These are phyloP conservation scores for Mesoclemmys tuberculata DNA, from an alignment of 2,113 vertebrate genomes.

Conservation along the genomic window DNA sequence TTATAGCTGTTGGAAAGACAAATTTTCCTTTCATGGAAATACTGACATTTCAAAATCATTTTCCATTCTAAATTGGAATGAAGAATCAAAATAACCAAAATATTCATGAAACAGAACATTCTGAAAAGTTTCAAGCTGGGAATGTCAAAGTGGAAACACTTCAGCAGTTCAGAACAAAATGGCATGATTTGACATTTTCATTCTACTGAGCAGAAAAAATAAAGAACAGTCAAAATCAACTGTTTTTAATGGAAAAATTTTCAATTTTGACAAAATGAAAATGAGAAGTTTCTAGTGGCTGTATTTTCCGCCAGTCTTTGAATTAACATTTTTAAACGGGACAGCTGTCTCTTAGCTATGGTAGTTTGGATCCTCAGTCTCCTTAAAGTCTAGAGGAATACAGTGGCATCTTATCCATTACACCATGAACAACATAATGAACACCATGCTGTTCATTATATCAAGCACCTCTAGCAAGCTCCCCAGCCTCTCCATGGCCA, in stretches of 20 bases:
- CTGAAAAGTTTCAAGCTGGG: not conserved
- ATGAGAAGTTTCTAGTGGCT: not conserved
- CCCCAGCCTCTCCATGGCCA: too few species aligned
- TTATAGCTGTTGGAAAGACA: not conserved
- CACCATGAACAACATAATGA: too few species aligned
- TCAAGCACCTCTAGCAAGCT: too few species aligned
- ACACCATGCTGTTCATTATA: too few species aligned
- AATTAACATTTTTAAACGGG: not conserved
- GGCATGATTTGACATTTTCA: not conserved
- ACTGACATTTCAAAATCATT: not conserved
- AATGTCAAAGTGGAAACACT: not conserved
- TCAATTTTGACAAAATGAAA: not conserved
- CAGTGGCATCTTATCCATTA: too few species aligned
- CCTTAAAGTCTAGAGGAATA: not conserved
- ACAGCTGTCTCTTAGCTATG: not conserved
- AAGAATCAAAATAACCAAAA: not conserved
- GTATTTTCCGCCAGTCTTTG: not conserved
- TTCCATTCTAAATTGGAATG: not conserved
- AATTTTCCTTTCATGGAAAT: not conserved
- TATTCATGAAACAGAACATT: not conserved
- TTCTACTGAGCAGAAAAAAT: not conserved
- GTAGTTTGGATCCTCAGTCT: not conserved
- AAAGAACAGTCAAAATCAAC: not conserved
- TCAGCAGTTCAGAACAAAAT: not conserved
- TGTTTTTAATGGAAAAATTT: not conserved